phyloP scores from a whole-genome alignment of 2,113 vertebrate genomes.

The Ornithorhynchus anatinus region DNA sequence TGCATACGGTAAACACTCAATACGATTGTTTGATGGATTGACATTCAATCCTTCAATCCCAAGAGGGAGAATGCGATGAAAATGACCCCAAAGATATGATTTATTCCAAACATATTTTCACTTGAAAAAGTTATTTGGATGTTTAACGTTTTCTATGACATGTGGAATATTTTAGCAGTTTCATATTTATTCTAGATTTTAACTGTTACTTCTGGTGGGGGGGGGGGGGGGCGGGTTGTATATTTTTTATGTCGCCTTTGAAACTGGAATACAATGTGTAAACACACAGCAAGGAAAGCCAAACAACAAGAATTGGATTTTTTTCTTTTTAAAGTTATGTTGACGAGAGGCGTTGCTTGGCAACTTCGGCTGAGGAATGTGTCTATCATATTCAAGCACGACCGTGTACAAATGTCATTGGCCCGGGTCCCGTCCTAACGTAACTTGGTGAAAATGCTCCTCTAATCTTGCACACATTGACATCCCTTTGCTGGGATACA shows the following conservation, averaged over 20 bases:
- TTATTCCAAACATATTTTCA: no score
- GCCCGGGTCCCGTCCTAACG: not conserved
- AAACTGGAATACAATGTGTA: not conserved
- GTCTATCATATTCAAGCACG: no score
- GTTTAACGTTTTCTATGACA: not conserved
- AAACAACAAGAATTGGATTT: not conserved
- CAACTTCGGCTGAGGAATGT: not conserved
- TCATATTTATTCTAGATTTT: not conserved
- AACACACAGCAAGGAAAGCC: not conserved
- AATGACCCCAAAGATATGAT: no score
- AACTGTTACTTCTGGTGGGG: not conserved
- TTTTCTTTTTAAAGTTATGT: not conserved
- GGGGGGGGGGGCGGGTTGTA: no score
- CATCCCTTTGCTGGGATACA: not conserved
- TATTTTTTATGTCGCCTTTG: not conserved
- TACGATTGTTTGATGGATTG: no score
- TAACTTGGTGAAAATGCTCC: not conserved
- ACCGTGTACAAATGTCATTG: rapidly evolving
- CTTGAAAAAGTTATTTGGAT: rapidly evolving
- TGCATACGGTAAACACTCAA: no score
- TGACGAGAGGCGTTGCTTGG: not conserved
- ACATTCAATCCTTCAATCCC: no score
- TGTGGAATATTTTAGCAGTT: no score
- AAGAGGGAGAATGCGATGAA: no score
- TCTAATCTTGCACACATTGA: no score